Conservation (phyloP, 2,797 vertebrate genomes). For the Notolepis coatsorum region DNA sequence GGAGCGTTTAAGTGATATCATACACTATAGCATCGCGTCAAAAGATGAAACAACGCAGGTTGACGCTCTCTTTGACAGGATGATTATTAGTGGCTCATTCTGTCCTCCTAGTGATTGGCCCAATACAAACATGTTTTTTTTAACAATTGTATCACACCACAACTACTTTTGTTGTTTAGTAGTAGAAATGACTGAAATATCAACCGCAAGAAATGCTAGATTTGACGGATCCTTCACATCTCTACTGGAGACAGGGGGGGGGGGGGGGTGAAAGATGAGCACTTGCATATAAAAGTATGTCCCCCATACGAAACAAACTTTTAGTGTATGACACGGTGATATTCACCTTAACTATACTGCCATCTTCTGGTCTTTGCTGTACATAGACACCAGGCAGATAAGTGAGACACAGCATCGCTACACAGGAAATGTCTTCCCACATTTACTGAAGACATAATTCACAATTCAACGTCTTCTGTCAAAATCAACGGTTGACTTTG, state of each 20-base stretch:
- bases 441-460: too few species aligned
- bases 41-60: constrained; percentile 41
- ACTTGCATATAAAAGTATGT: neutral
- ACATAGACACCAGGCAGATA: neutral
- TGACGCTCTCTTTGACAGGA: constrained; percentile 35
- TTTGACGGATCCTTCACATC: neutral
- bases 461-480: too few species aligned
- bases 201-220: neutral
- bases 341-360: constrained; percentile 42
- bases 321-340: neutral
- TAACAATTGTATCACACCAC: constrained; percentile 10
- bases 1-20: constrained; percentile 64
- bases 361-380: constrained; percentile 55
- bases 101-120: neutral
- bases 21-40: constrained; percentile 48
- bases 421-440: neutral
- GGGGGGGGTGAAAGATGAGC: too few species aligned
- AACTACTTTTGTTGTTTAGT: constrained; percentile 9
- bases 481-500: too few species aligned
- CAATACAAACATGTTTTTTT: constrained; percentile 6
- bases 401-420: neutral
- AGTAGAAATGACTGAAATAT: constrained; percentile 4
- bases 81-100: constrained; percentile 47
- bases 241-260: neutral
- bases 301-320: neutral